phyloP scores from a whole-genome alignment of 2,888 invertebrate genomes.

The Philaethria dido region DNA sequence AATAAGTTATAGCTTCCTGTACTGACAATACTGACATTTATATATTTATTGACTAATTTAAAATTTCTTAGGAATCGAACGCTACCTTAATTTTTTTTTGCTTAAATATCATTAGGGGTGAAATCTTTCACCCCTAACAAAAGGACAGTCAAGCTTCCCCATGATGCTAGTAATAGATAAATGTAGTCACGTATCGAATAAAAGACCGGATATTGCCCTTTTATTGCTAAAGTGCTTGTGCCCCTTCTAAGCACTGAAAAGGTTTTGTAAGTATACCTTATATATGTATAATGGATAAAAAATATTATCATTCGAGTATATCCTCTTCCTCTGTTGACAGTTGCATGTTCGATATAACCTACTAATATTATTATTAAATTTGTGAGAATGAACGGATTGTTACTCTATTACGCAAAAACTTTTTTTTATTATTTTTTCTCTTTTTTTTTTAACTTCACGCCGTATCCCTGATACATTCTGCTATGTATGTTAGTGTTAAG shows the following conservation, averaged over 20 bases:
- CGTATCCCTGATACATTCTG: too few relatives aligned
- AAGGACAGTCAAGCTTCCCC: neutral
- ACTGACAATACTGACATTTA: too few relatives aligned
- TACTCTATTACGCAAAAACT: too few relatives aligned
- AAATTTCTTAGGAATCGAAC: too few relatives aligned
- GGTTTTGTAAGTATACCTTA: neutral
- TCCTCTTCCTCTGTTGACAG: neutral
- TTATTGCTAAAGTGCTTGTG: constrained; percentile 15
- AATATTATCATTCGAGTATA: neutral
- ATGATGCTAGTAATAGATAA: constrained; percentile 20
- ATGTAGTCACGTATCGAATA: constrained; percentile 19
- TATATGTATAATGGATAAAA: neutral
- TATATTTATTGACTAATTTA: too few relatives aligned
- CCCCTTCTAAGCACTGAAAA: constrained; percentile 7
- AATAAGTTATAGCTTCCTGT: too few relatives aligned
- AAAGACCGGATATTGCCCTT: constrained; percentile 20
- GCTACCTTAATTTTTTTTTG: neutral
- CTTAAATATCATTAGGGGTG: neutral
- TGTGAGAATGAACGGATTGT: too few relatives aligned
- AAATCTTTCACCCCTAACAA: constrained; percentile 6
- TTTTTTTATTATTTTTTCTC: too few relatives aligned
- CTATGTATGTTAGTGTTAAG: too few relatives aligned
- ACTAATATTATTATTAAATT: too few relatives aligned
- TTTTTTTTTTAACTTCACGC: too few relatives aligned
- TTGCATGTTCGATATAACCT: too few relatives aligned